These are phyloP conservation scores for Momotus momota DNA, from an alignment of 2,797 vertebrate genomes.

Conservation along the genomic window DNA sequence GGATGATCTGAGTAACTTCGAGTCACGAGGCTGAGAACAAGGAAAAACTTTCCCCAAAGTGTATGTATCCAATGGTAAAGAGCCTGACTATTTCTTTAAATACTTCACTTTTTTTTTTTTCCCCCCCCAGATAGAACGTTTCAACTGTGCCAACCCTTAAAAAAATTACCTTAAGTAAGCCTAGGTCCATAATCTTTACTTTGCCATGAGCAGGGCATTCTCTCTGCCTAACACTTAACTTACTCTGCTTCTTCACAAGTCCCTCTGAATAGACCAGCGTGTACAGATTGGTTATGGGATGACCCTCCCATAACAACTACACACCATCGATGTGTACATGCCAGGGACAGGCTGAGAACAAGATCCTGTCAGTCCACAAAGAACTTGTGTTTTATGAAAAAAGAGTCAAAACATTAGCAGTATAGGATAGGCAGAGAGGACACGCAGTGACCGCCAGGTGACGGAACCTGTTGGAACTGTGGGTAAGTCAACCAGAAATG, in stretches of 20 bases:
- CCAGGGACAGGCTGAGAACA: background rate
- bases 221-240: background rate
- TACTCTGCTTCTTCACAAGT: background rate
- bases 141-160: background rate
- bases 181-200: background rate
- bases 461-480: background rate
- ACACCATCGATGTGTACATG: background rate
- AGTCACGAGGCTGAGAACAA: background rate
- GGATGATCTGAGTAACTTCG: background rate
- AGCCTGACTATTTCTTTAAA: background rate
- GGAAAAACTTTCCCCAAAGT: background rate
- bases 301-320: background rate
- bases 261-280: background rate
- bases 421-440: rapidly evolving
- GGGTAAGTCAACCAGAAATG: background rate
- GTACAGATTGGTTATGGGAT: background rate
- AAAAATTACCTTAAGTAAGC: background rate
- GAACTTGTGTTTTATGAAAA: background rate
- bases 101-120: background rate
- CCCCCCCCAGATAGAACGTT: background rate
- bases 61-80: background rate
- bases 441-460: rapidly evolving
- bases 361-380: background rate
- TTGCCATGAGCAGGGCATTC: background rate
- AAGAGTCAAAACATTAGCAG: background rate